Evolutionary conservation across 2,113 vertebrate species (phyloP), one percentile per base, ranked within the genome.

Genomic region (Hymenochirus boettgeri): DNA sequence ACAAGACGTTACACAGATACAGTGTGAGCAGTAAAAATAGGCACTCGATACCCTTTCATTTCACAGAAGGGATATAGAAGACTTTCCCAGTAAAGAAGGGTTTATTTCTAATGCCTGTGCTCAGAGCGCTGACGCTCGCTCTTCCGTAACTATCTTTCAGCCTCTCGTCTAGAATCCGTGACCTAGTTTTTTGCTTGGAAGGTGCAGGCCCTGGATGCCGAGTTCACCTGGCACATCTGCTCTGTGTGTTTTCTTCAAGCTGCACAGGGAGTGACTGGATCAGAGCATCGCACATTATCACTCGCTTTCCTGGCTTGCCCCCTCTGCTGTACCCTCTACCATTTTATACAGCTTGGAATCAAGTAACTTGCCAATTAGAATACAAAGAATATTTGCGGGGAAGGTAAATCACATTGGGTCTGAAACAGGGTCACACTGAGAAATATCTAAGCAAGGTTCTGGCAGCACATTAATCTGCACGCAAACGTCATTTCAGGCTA

Each of bases 211-310:
- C 48, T 59, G 57, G 64, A 69, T 69, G 57, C 24, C 45, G 56
- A 69, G 65, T 69, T 69, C 65, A 69, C 56, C 56, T 60, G 65
- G 65, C 64, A 69, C 65, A 69, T 69, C 65, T 67, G 65, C 57
- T 60, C 57, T 27, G 56, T 53, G 27, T 37, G 17, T 66, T 59
- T 58, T 33, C 64, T 67, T 67, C 31, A 67, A 57, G 33, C 56
- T 22, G 64, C 37, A 23, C 33, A 45, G 65, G 47, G 65, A 60
- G 18, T 12, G 25, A 69, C 18, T 69, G 65, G 23, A 69, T 69
- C 22, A 59, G 24, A 60, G 47, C 33, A 45, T 59, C 24, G 21
- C 56, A 60, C 48, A 69, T 59, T 69, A 69, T 69, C 47, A 22
- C 47, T 60, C 24, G 46, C 64, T 59, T 33, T 27, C 29, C 33